A percentile compares a stretch with the other conserved stretches of the same genome.
phyloP scores from a whole-genome alignment of 2,797 vertebrate genomes.

The Gephyroberyx darwinii region DNA sequence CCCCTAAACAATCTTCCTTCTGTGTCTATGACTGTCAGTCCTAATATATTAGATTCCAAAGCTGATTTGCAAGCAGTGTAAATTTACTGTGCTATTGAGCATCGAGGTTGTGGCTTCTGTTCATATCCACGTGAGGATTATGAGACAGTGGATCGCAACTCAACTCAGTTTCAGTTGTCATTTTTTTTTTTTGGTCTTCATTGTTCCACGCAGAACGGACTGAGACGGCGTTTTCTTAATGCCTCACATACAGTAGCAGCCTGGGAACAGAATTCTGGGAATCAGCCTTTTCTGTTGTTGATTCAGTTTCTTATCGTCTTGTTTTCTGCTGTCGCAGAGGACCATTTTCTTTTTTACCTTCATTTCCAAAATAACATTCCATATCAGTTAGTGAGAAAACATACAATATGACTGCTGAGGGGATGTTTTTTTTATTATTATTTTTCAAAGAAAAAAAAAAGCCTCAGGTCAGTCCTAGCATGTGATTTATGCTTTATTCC shows the following conservation, averaged over 20 bases:
- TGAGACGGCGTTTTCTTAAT: conserved; percentile 44
- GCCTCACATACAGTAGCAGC: conserved; percentile 73
- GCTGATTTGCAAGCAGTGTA: conserved; percentile 67
- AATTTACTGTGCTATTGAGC: conserved; percentile 58
- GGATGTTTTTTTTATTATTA: conserved; percentile 53
- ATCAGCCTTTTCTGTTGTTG: conserved; percentile 15
- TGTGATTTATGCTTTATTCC: conserved; percentile 73
- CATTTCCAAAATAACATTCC: conserved; percentile 75
- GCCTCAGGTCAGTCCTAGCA: conserved; percentile 80
- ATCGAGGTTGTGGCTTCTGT: conserved; percentile 58
- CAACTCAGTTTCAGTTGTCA: conserved; percentile 44
- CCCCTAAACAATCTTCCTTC: conserved; percentile 65
- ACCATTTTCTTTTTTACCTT: conserved; percentile 45
- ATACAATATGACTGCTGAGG: conserved; percentile 55
- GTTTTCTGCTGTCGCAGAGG: conserved; percentile 58
- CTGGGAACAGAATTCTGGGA: conserved; percentile 67
- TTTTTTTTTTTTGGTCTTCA: conserved; percentile 6
- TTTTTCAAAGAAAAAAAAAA: conserved; percentile 54
- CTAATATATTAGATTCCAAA: conserved; percentile 66
- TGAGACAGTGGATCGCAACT: conserved; percentile 42
- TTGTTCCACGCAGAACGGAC: conserved; percentile 49
- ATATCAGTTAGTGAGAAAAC: conserved; percentile 63
- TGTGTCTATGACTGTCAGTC: conserved; percentile 65
- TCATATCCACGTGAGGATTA: conserved; percentile 55
- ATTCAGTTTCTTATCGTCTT: conserved; percentile 33